phyloP scores from a whole-genome alignment of 2,113 vertebrate genomes.

The Xyrauchen texanus region DNA sequence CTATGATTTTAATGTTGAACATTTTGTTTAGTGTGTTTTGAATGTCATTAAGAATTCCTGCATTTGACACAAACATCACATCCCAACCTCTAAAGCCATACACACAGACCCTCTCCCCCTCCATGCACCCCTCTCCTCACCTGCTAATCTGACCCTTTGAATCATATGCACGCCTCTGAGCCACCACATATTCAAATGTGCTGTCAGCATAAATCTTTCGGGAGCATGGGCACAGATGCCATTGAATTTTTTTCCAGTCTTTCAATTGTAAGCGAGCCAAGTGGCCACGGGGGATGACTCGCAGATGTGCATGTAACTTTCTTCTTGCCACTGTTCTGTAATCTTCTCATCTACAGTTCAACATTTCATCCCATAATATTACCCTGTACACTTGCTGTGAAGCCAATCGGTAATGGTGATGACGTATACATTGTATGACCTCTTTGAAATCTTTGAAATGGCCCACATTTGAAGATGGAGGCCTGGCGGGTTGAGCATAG shows the following conservation, averaged over 20 bases:
- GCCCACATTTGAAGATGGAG: no score
- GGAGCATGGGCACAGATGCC: slow-evolving; percentile 44
- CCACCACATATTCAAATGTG: slow-evolving; percentile 46
- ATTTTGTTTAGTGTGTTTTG: not conserved
- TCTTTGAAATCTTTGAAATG: not conserved
- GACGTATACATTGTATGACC: not conserved
- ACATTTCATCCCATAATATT: slow-evolving; percentile 23
- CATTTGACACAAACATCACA: slow-evolving; percentile 13
- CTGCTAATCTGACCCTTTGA: not conserved
- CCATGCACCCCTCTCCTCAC: not conserved
- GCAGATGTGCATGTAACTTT: slow-evolving; percentile 48
- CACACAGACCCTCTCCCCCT: not conserved
- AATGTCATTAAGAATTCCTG: slow-evolving; percentile 22
- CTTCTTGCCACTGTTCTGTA: not conserved
- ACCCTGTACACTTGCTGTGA: not conserved
- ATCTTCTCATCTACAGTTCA: slow-evolving; percentile 24
- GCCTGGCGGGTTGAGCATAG: slow-evolving; percentile 22
- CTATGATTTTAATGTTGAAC: no score
- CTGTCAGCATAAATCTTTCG: slow-evolving; percentile 52
- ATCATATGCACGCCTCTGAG: slow-evolving; percentile 38
- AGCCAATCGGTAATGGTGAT: not conserved
- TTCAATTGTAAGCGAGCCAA: slow-evolving; percentile 44
- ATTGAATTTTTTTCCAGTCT: slow-evolving; percentile 31
- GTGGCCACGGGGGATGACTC: slow-evolving; percentile 44
- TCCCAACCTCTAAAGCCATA: not conserved